A percentile compares a stretch with the other conserved stretches of the same genome.
These are phyloP conservation scores for Orcinus orca DNA, from an alignment of 2,113 vertebrate genomes.

Conservation along the genomic window DNA sequence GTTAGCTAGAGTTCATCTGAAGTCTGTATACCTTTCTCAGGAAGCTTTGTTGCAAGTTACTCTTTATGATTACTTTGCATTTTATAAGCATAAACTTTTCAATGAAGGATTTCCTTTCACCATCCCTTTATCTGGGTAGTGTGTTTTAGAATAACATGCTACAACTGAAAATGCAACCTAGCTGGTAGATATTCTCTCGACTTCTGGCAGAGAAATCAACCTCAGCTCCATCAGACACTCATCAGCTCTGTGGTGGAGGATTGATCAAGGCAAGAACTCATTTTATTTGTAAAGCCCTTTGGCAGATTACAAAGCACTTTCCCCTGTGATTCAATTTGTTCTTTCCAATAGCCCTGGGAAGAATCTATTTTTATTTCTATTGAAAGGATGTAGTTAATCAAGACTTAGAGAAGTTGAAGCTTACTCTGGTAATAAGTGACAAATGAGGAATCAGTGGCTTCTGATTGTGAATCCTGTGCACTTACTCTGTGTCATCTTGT, in stretches of 20 bases:
- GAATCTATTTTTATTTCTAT: neutral
- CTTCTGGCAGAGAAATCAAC: neutral
- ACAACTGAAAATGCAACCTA: neutral
- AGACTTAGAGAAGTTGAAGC: neutral
- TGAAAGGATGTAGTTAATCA: neutral
- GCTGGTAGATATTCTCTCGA: neutral
- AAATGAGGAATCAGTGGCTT: neutral
- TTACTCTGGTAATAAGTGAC: neutral
- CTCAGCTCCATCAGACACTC: neutral
- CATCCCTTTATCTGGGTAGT: neutral
- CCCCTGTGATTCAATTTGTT: neutral
- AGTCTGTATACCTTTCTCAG: neutral
- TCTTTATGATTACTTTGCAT: neutral
- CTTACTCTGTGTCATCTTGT: neutral
- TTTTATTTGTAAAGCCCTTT: neutral
- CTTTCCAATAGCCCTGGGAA: neutral
- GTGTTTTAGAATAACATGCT: neutral
- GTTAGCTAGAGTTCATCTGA: neutral
- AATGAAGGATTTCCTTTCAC: neutral
- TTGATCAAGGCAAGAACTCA: neutral
- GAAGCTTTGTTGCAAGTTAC: neutral
- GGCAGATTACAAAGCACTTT: neutral
- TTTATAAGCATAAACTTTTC: neutral
- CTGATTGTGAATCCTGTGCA: neutral
- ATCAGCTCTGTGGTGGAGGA: too few relatives aligned